A percentile compares a stretch with the other conserved stretches of the same genome.
Evolutionary conservation across 2,888 invertebrate genomes (phyloP).

Genomic region (Parthenolecanium corni): DNA sequence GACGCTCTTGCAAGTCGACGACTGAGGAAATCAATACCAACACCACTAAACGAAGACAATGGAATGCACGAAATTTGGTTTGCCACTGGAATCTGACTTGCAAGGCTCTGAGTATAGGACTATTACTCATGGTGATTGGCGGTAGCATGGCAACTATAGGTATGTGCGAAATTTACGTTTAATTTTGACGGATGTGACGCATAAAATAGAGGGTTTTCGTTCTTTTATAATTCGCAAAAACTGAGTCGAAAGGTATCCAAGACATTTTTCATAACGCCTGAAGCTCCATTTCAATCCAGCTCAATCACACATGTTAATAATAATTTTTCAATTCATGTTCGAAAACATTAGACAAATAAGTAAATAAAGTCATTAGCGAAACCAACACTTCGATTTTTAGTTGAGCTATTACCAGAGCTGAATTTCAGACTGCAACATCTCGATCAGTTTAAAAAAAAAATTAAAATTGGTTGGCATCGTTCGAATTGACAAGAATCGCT

Average conservation of each 20-base stretch:
- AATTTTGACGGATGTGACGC: neutral
- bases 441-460: no score
- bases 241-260: no score
- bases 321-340: neutral
- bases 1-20: constrained; percentile 13
- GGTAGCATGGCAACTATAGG: constrained; percentile 89
- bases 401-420: no score
- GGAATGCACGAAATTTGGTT: constrained; percentile 15
- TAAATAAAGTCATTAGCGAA: no score
- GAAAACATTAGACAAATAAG: no score
- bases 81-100: constrained; percentile 88
- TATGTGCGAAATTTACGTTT: constrained; percentile 38
- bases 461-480: no score
- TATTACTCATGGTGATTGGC: constrained; percentile 75
- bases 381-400: no score
- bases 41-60: neutral
- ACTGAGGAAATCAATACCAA: constrained; percentile 1
- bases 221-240: no score
- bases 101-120: constrained; percentile 75
- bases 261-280: no score
- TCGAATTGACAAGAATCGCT: no score
- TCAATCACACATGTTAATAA: neutral
- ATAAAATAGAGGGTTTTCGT: no score
- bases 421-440: no score
- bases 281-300: neutral